Evolutionary conservation across 2,797 vertebrate genomes (phyloP), one percentile per base, ranked within the genome.

Genomic region (Mus minutoides): DNA sequence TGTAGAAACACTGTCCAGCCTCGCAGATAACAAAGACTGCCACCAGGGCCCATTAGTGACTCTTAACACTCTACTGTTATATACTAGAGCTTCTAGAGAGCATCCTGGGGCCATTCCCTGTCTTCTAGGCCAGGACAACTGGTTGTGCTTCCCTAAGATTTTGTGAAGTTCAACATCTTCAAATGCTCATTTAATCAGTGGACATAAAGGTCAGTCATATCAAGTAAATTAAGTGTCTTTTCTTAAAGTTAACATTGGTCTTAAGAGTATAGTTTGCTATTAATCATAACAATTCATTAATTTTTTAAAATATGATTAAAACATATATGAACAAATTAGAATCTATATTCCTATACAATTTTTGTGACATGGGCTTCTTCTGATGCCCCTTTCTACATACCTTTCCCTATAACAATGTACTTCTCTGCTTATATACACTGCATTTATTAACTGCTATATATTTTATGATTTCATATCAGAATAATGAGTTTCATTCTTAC

Each of bases 171-270:
- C 14, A 89, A 46, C 85, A 52, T 96, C 73, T 2, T 80, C 82
- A 95, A 94, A 94, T 86, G 19, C 5, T 67, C 22, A 64, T 77
- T 95, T 75, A 21, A 90, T 71, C 34, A 73, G 24, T 73, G 29
- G 56, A 73, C 14, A 85, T 56, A 78, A 56, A 92, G 40, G 3
- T 1, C 26, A 89, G 82, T 4, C 71, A 64, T 69, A 90, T 56
- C 58, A 94, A 40, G 26, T 58, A 93, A 89, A 73, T 77, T 77
- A 88, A 90, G 16, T 14, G 22, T 49, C 9, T 52, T 83, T 91
- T 69, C 9, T 71, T 6, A 67, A 92, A 67, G 12, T 46, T 92
- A 52, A 79, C 40, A 37, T n/a, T 67, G n/a, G 75, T 46, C 11
- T 19, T 83, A 16, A 76, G 7, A 75, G 17, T 83, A 0, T 16